phyloP scores from a whole-genome alignment of 2,113 vertebrate genomes.

The Phodopus roborovskii region DNA sequence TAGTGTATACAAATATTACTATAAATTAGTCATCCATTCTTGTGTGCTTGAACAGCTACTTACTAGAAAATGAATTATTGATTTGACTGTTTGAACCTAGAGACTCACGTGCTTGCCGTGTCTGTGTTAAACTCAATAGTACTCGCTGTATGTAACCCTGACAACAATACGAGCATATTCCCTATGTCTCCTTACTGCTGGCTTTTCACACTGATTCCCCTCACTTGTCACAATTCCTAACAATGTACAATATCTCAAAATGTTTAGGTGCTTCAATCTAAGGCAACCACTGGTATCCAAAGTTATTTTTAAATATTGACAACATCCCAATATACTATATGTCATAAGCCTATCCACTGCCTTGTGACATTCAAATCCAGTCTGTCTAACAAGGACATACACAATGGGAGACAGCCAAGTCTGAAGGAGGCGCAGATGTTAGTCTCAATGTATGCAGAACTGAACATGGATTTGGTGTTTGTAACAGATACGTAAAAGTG shows the following conservation, averaged over 20 bases:
- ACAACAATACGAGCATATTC: neutral
- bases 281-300: conserved; percentile 21
- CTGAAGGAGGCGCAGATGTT: conserved; percentile 18
- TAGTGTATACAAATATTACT: neutral
- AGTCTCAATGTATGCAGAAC: neutral
- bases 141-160: neutral
- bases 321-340: neutral
- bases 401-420: neutral
- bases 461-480: conserved; percentile 20
- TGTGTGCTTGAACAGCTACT: neutral
- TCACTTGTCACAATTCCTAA: neutral
- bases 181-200: neutral
- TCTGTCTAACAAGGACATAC: neutral
- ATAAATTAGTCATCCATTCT: neutral
- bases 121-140: neutral
- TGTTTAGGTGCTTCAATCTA: neutral
- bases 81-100: neutral
- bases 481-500: conserved; percentile 85
- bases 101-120: neutral
- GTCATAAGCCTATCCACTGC: neutral
- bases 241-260: neutral
- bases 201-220: neutral
- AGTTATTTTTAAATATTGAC: neutral
- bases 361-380: neutral
- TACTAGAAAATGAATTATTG: conserved; percentile 16